Evolutionary conservation across 2,888 invertebrate species (phyloP), one percentile per base, ranked within the genome.

Genomic region (Spodoptera exigua): DNA sequence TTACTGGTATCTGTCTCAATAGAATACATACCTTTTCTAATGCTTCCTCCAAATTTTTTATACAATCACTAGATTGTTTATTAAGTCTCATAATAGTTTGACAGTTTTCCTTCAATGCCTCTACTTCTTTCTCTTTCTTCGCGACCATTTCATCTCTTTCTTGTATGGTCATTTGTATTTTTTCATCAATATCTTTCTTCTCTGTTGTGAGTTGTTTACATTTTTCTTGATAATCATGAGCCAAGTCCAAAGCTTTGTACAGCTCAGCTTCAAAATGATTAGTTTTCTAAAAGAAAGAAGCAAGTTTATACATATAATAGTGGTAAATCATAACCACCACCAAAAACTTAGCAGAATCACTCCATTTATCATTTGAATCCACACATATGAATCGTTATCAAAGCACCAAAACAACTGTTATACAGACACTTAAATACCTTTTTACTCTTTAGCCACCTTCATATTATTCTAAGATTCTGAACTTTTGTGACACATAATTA

Each of bases 201-300:
- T 96, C 95, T 1, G 80, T 66, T 53, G 95, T 95, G 0, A 96
- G 74, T 39, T 90, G 89, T 57, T 95, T 95, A 61, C 95, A 94
- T 84, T 96, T 96, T 18, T 96, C 95, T 83, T 96, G 96, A 79
- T 95, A 96, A 68, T 95, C 95, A 34, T 96, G 95, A 0, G 96
- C 96, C 37, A 97, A 83, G 75, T 96, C 96, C 41, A 97, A 86
- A 0, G 97, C 96, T 89, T 96, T 96, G 32, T 96, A 95, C 1
- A 97, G 89, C 89, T 98, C 97, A 5, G 95, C 93, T 89, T 97
- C 97, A 72, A 95, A 95, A 39, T 95, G 95, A 63, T 94, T 95
- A 0, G 94, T 89, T 92, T 95, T 95, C 88, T 93, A 82, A 10
- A 84, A 81, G 17, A 16, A n/a, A 4, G 9, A 1, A 12, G 13